Conservation (phyloP, 2,797 vertebrate species). For the Gambusia yucatana region DNA sequence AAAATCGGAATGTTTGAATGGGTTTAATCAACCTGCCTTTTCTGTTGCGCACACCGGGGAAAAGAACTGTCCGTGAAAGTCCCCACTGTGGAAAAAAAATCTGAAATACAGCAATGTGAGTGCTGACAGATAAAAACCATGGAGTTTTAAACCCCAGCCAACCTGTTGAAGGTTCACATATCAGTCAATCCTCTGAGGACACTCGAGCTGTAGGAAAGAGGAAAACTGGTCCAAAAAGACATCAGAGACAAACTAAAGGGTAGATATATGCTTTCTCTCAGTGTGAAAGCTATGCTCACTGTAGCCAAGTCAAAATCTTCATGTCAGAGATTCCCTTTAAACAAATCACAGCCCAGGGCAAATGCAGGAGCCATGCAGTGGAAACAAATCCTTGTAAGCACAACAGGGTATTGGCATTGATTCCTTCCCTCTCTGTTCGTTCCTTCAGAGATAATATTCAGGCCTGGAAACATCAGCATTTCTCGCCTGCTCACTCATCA, state of each 20-base stretch:
- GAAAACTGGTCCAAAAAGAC: constrained; percentile 41
- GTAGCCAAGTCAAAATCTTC: constrained; percentile 51
- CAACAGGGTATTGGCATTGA: constrained; percentile 49
- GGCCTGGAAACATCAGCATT: constrained; percentile 41
- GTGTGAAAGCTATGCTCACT: constrained; percentile 18
- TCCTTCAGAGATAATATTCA: constrained; percentile 43
- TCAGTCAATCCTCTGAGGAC: constrained; percentile 33
- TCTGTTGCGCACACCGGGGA: constrained; percentile 39
- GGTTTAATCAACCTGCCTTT: constrained; percentile 63
- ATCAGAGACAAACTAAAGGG: constrained; percentile 35
- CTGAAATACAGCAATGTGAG: constrained; percentile 18
- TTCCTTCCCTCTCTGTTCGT: constrained; percentile 29
- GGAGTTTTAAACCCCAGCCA: constrained; percentile 33
- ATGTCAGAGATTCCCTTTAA: constrained; percentile 57
- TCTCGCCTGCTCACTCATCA: constrained; percentile 38
- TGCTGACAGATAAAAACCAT: constrained; percentile 45
- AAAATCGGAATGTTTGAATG: constrained; percentile 33
- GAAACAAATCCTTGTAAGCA: constrained; percentile 56
- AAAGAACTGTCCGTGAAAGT: constrained; percentile 52
- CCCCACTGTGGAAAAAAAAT: constrained; percentile 28
- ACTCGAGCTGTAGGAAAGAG: constrained; percentile 35
- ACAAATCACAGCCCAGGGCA: constrained; percentile 38
- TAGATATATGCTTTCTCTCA: constrained; percentile 41
- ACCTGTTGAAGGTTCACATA: constrained; percentile 39
- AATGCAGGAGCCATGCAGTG: constrained; percentile 42